Evolutionary conservation across 30 jellyfish, hydroid and myxozoan genomes (phyloP), one percentile per base, ranked within the genome.

Genomic region (Clytia hemisphaerica): DNA sequence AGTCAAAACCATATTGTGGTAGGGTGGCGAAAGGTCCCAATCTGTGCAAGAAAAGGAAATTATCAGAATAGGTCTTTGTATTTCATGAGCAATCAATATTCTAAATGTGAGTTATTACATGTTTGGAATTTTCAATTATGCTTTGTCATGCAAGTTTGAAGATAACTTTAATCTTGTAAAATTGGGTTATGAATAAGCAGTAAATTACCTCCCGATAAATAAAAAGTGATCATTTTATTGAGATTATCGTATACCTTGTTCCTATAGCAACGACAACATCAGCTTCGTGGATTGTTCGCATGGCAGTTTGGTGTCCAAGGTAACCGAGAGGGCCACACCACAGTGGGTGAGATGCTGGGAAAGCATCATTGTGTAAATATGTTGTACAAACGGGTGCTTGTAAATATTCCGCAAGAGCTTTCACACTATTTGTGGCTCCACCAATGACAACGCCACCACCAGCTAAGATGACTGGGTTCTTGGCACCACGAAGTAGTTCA

Each of bases 311-410:
- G 58, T 72, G 83, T 4, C 94, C 94, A 1, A 60, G 78, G 65
- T 82, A 82, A 22, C 94, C 94, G 4, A 82, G 78, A 2, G 94
- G 83, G 15, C 94, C 94, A 64, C 94, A 82, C 94, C 94, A 82
- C 4, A 82, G 77, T 5, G 77, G 61, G 42, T 82, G 94, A 19
- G 58, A 57, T 49, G 94, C 75, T n/a, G 88, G 94, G 53, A 82
- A 82, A 7, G 94, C 83, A 71, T 82, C 94, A 75, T 82, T 82
- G 58, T 82, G 94, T 36, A 82, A 66, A 42, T 82, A 82, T 6
- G 88, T 82, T 7, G 88, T 82, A 70, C 88, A 72, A n/a, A 82
- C 94, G 0, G 94, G 94, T 4, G 87, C 88, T 44, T 77, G 68
- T 3, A 82, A 72, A 42, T 62, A 45, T 49, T 82, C 94, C 18